Evolutionary conservation across 1,140 invertebrate genomes (phyloP).

Genomic region (Mactra quadrangularis): DNA sequence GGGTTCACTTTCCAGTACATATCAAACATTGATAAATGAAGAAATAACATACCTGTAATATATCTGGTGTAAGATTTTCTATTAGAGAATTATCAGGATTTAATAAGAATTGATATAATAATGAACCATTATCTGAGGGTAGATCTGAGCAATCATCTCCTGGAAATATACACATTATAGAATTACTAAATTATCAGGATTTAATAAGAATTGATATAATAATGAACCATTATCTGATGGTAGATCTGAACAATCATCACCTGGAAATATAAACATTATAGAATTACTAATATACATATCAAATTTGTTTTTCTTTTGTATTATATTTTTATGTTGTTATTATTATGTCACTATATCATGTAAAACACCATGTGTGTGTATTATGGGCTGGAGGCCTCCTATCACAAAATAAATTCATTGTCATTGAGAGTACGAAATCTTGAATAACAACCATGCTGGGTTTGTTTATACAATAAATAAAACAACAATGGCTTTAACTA

Average conservation of each 20-base stretch:
- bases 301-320: too few species aligned
- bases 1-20: too few species aligned
- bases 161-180: conserved; percentile 41
- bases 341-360: too few species aligned
- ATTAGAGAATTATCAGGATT: conserved; percentile 87
- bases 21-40: too few species aligned
- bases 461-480: too few species aligned
- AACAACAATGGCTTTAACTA: too few species aligned
- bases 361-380: too few species aligned
- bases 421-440: too few species aligned
- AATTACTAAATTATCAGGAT: conserved; percentile 85
- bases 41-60: conserved; percentile 86
- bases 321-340: too few species aligned
- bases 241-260: conserved; percentile 85
- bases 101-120: conserved; percentile 87
- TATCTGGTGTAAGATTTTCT: conserved; percentile 86
- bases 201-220: conserved; percentile 87
- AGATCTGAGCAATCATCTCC: conserved; percentile 85
- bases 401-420: too few species aligned
- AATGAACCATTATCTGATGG: conserved; percentile 87
- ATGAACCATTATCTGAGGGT: conserved; percentile 87
- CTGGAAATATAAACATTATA: conserved; percentile 50
- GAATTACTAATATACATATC: not conserved
- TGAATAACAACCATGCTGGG: too few species aligned
- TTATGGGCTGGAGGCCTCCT: too few species aligned